Conservation (phyloP, 2,797 vertebrate species). For the Silurus lanzhouensis region DNA sequence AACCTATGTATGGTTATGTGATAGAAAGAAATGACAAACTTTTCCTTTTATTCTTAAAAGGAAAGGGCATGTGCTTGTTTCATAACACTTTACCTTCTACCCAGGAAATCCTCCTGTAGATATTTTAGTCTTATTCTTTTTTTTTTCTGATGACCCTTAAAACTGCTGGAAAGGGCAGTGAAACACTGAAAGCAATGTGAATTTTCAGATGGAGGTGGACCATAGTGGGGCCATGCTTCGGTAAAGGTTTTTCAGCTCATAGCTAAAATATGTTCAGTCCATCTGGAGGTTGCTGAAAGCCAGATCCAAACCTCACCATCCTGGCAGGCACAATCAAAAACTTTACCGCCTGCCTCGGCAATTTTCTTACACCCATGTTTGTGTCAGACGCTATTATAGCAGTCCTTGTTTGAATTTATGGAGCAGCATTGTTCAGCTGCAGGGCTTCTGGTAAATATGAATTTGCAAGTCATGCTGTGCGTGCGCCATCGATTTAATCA, state of each 20-base stretch:
- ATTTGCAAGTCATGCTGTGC: slow-evolving; percentile 12
- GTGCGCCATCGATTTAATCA: slow-evolving; percentile 14
- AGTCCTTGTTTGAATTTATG: neutral
- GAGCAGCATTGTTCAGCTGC: slow-evolving; percentile 2
- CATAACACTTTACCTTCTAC: neutral
- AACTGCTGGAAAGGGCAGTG: slow-evolving; percentile 3
- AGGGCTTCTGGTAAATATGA: slow-evolving; percentile 5
- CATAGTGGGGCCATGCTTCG: slow-evolving; percentile 1
- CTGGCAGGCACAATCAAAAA: neutral
- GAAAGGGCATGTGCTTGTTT: neutral
- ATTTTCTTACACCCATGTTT: neutral
- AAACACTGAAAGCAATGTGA: neutral
- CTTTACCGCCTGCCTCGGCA: slow-evolving; percentile 19
- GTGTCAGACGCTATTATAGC: slow-evolving; percentile 14
- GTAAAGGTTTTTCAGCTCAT: slow-evolving; percentile 31
- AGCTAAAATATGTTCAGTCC: slow-evolving; percentile 31
- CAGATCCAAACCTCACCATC: neutral
- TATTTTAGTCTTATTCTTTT: neutral
- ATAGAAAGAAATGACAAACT: neutral
- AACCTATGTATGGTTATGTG: neutral
- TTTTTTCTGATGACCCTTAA: neutral
- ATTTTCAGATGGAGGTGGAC: neutral
- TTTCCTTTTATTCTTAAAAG: neutral
- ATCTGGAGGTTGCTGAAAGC: slow-evolving; percentile 29
- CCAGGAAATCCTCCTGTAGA: neutral